These are phyloP conservation scores for Phalanger gymnotis DNA, from an alignment of 2,797 vertebrate species.

Conservation along the genomic window DNA sequence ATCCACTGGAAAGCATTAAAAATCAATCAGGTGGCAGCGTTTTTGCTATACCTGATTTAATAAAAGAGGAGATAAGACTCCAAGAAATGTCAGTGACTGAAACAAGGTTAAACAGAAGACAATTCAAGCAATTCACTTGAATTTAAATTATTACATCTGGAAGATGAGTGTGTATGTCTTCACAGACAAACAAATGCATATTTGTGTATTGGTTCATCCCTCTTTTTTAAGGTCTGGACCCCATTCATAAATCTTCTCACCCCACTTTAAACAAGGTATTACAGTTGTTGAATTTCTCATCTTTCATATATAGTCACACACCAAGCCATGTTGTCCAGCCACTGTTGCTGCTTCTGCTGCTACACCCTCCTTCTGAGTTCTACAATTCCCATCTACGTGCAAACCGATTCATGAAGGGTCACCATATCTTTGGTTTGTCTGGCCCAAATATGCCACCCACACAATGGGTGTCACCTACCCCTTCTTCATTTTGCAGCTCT, in stretches of 20 bases:
- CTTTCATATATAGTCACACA: neutral
- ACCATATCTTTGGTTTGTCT: neutral
- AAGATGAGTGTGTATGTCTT: neutral
- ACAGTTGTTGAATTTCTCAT: neutral
- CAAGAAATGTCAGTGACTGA: neutral
- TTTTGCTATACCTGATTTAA: conserved; percentile 1
- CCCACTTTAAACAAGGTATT: neutral
- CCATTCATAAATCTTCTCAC: neutral
- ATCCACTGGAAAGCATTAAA: neutral
- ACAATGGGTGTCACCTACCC: neutral
- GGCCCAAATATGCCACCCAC: neutral
- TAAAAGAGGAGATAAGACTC: neutral
- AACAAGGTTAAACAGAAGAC: conserved; percentile 12
- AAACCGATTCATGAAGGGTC: neutral
- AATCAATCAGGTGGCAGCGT: neutral
- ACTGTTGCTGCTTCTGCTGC: neutral
- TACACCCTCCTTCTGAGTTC: neutral
- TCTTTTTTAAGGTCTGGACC: neutral
- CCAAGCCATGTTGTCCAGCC: neutral
- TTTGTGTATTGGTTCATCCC: neutral
- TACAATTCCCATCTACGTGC: neutral
- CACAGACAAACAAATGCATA: too few species aligned
- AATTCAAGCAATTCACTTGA: neutral
- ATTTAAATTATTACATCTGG: neutral
- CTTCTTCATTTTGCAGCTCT: neutral